Base-by-base conservation (phyloP, 1,140 invertebrate genomes). In the Dinoponera quadriceps region DNA sequence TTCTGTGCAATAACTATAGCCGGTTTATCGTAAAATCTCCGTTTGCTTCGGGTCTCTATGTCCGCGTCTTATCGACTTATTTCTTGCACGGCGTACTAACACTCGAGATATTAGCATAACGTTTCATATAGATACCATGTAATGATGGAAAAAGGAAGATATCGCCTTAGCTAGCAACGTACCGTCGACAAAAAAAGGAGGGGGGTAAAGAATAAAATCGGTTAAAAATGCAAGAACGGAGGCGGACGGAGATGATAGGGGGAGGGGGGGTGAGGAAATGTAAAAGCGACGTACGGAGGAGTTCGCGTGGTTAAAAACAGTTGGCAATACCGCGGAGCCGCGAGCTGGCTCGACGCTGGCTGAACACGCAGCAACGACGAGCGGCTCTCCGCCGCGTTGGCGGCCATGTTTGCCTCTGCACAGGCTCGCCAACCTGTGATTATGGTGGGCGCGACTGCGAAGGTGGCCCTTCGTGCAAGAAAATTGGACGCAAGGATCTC, bases 401-500 rank as follows among this genome's bases (percentile, higher is more conserved):
- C 91, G 90, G 93, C 93, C 93, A 93, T 94, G 81, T 91, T 94
- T 90, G 69, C 68, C n/a, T 85, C 71, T 85, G 84, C 54, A 81
- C 60, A 84, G 82, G 75, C 73, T 81, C 82, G 88, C 85, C 86
- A 93, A 93, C 92, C 91, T 93, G 91, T 93, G 91, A 94, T 94
- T 94, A 94, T 92, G 92, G 91, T 92, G 89, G 92, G 69, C 86
- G 84, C 80, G 75, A 89, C 80, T 72, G 74, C 59, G 51, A 82
- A n/a, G n/a, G 86, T 66, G 87, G 78, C 86, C 83, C 89, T 89
- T 87, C 83, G 90, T 90, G 88, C 83, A 92, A 91, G 90, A 93
- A 93, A 93, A 92, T 93, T 94, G 91, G 91, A 91, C 90, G 88
- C 88, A 89, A 87, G 86, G 86, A 87, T 89, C 83, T 86, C 68